These are phyloP conservation scores for Argya squamiceps DNA, from an alignment of 2,797 vertebrate species.

Conservation along the genomic window DNA sequence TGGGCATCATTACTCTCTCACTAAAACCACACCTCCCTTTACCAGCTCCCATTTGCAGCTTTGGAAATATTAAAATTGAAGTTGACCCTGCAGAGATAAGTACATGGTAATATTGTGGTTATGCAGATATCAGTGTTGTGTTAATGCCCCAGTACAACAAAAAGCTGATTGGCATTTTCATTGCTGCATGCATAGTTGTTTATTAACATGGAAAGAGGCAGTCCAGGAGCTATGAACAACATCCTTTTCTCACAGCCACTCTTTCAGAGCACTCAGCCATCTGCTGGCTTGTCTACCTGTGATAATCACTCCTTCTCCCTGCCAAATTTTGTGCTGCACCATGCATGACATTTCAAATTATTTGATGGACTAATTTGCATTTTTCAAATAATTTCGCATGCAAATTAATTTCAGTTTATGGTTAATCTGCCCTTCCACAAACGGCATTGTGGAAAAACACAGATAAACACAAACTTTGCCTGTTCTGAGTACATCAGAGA, in stretches of 20 bases:
- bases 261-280: background rate
- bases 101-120: background rate
- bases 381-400: constrained; percentile 11
- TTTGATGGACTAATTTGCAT: constrained; percentile 38
- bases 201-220: constrained; percentile 9
- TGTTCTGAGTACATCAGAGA: background rate
- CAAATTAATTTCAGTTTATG: constrained; percentile 20
- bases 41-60: background rate
- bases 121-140: background rate
- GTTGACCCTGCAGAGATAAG: background rate
- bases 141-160: background rate
- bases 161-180: background rate
- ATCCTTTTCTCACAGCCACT: background rate
- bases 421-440: background rate
- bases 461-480: background rate
- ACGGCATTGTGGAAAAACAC: background rate
- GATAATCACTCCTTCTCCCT: constrained; percentile 12
- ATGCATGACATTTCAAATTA: background rate
- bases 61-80: background rate
- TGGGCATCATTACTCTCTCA: background rate
- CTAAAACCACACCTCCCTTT: background rate
- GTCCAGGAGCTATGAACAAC: background rate
- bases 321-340: constrained; percentile 30
- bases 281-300: constrained; percentile 28
- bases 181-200: background rate